Percentiles rank a stretch among this genome's conserved stretches.
Evolutionary conservation across 2,797 vertebrate species (phyloP).

Genomic region (Arrhamphus sclerolepis): DNA sequence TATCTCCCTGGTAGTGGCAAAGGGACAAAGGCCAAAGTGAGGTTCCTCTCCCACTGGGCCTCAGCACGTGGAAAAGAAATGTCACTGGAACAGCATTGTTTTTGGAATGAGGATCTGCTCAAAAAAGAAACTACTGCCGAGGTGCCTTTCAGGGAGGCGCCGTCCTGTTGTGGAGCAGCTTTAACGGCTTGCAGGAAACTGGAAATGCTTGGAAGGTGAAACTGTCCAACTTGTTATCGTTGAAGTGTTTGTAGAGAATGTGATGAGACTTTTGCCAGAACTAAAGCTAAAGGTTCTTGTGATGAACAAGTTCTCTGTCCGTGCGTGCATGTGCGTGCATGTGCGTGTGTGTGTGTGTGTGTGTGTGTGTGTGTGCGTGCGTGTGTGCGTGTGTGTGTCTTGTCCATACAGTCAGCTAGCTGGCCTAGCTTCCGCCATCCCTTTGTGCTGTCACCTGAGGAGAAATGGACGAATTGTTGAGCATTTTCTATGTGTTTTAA

Average conservation of each 20-base stretch:
- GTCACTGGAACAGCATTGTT: conserved; percentile 22
- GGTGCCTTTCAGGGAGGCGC: conserved; percentile 65
- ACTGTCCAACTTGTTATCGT: conserved; percentile 25
- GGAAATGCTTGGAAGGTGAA: conserved; percentile 20
- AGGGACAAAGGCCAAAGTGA: conserved; percentile 25
- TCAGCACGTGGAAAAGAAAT: conserved; percentile 11
- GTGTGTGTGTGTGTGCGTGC: not conserved
- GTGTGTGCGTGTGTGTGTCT: not conserved
- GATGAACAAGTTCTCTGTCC: conserved; percentile 44
- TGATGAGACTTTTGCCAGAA: conserved; percentile 53
- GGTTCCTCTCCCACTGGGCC: conserved; percentile 20
- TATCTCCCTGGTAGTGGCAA: conserved; percentile 34
- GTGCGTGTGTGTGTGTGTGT: conserved; percentile 1
- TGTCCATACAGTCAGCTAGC: conserved; percentile 67
- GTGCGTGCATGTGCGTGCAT: conserved; percentile 1
- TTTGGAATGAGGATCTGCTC: conserved; percentile 32
- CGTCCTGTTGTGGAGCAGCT: conserved; percentile 20
- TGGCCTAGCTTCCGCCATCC: conserved; percentile 71
- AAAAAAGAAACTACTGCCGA: conserved; percentile 45
- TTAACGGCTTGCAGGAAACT: conserved; percentile 13
- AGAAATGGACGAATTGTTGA: conserved; percentile 46
- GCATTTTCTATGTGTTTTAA: conserved; percentile 64
- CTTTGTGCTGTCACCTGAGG: conserved; percentile 26
- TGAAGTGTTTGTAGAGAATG: conserved; percentile 40
- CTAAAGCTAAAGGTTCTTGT: conserved; percentile 60